Base-by-base conservation (phyloP, 2,113 vertebrate genomes). In the Varanus komodoensis region DNA sequence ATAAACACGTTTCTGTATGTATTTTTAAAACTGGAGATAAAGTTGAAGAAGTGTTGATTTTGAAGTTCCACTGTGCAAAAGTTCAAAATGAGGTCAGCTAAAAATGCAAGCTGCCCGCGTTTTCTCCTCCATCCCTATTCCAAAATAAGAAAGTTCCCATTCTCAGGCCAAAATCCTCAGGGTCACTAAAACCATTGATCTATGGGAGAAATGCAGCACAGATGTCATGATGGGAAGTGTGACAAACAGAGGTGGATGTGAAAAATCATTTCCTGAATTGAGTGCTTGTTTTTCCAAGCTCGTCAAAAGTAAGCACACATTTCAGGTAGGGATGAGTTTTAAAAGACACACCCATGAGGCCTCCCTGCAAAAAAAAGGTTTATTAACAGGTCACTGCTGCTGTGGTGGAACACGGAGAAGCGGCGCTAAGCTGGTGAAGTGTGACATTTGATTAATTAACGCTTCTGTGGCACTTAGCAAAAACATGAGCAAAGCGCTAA, bases 401-500 rank as follows among this genome's bases (percentile, higher is more conserved):
- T 38, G 48, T 29, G 74, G n/a, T 71, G 82, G 82, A 61, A 71
- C 64, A 54, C 82, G 71, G 61, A 78, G 48, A 77, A 79, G n/a
- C 44, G 3, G 74, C 38, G 64, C 82, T 68, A 32, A 85, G 82
- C 82, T 79, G 61, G 82, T 23, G n/a, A 85, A 85, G 89, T 89
- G 89, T 89, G 89, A 89, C 89, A 79, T 85, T 89, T 89, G 88
- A 89, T 89, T 89, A 89, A 89, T 89, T 89, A 89, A 89, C 75
- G n/a, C 89, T 89, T 85, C 64, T 32, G 61, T 48, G 34, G 74
- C 74, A 89, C 89, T 89, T 89, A 79, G 82, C 82, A 80, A 89
- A 89, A 89, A 79, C 82, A 79, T 32, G 82, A 89, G 82, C 50
- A 52, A 89, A 85, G 89, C 48, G 74, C 48, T 54, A 85, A 89